Base-by-base conservation (phyloP, 1,140 invertebrate genomes). In the Galendromus occidentalis region DNA sequence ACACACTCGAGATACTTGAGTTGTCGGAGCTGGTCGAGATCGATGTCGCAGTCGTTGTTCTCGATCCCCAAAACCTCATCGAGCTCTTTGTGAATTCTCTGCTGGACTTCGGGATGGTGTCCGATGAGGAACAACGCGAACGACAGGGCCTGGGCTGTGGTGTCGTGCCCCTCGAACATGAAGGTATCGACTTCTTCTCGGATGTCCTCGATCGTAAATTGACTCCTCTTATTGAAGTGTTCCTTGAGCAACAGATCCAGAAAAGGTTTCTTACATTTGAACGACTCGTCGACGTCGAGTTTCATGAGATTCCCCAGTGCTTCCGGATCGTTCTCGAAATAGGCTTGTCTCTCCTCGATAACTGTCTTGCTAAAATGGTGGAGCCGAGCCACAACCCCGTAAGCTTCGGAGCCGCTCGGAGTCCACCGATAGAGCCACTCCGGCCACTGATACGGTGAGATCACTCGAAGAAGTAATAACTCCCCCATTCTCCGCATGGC, bases 71-170 rank as follows among this genome's bases (percentile, higher is more conserved):
- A 72, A 2, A 78, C 74, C 0, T 71, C 69, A 30, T 81, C 79
- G 25, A 89, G 78, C 73, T 87, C 85, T 0, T 80, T 69, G 20
- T 82, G 81, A 0, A 87, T 73, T 70, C 81, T 81, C 0, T 76
- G 69, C 73, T 91, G 87, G 1, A 86, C 74, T 20, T 84, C 79
- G 66, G 80, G 79, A 67, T 86, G 73, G 44, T 83, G 73, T 0
- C 85, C 73, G 71, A 86, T 80, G n/a, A 80, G 77, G 42, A 87
- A 76, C 33, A 90, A 75, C 0, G 82, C 78, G 75, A 88, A 86
- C 67, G 83, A 81, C 2, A 90, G 71, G 0, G 83, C 82, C 33
- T 79, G 82, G 42, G 84, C 81, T 0, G 86, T 89, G 0, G 86
- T 89, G 64, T 80, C 78, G 30, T 70, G 68, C 33, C 72, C 73